Conservation (phyloP, 2,113 vertebrate species). For the Menura novaehollandiae region DNA sequence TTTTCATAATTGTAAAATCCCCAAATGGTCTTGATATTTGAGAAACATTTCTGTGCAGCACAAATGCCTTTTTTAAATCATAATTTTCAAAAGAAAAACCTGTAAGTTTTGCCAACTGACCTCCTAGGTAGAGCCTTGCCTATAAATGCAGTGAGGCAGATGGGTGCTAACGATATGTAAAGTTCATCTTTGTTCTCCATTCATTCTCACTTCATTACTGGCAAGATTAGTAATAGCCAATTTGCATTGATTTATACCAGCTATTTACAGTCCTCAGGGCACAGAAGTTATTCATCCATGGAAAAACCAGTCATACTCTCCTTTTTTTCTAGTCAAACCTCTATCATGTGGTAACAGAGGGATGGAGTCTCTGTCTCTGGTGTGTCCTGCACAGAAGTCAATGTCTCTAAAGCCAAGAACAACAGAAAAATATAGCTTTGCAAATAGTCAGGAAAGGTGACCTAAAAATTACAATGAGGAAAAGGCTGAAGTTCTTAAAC, state of each 20-base stretch:
- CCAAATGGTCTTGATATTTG: background rate
- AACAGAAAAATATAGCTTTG: background rate
- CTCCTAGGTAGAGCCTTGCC: background rate
- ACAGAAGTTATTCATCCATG: background rate
- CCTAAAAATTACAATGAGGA: background rate
- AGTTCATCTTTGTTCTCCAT: background rate
- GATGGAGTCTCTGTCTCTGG: background rate
- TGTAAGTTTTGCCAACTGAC: background rate
- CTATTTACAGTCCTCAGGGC: conserved; percentile 7
- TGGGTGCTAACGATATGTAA: background rate
- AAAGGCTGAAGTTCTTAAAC: background rate
- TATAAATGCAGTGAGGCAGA: background rate
- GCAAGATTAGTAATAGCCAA: background rate
- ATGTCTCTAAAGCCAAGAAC: background rate
- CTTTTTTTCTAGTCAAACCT: background rate
- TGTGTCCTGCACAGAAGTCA: background rate
- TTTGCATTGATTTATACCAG: conserved; percentile 1
- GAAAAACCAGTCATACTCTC: background rate
- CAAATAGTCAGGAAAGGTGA: background rate
- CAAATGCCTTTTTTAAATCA: background rate
- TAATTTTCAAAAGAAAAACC: background rate
- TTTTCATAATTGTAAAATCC: background rate
- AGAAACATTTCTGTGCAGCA: background rate
- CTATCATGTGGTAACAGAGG: background rate
- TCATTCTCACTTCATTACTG: conserved; percentile 1